A percentile compares a stretch with the other conserved stretches of the same genome.
Conservation (phyloP, 2,888 invertebrate species). For the Alcis repandata region DNA sequence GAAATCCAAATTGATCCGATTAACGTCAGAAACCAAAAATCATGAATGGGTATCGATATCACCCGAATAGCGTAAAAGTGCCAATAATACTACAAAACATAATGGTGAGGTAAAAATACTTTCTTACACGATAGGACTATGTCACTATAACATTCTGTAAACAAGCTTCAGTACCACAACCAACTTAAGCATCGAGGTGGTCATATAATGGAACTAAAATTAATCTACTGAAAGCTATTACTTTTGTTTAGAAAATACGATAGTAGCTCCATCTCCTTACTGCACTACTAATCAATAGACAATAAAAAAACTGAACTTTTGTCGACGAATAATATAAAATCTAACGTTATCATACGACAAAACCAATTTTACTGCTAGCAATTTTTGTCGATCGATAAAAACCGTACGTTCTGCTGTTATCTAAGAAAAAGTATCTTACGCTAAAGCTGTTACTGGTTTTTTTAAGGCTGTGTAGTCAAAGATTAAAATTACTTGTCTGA, state of each 20-base stretch:
- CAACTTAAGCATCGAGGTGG: neutral
- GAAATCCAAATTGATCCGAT: slow-evolving; percentile 34
- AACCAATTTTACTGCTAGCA: too few species aligned
- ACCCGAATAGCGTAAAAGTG: slow-evolving; percentile 34
- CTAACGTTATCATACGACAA: too few species aligned
- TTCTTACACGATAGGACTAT: slow-evolving; percentile 8
- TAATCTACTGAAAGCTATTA: neutral
- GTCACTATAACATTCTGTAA: slow-evolving; percentile 1
- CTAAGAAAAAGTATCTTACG: too few species aligned
- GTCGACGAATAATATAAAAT: too few species aligned
- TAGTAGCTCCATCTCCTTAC: neutral
- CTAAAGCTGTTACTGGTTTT: too few species aligned
- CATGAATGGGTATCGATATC: slow-evolving; percentile 33
- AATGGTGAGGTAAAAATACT: neutral
- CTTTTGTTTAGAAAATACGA: neutral
- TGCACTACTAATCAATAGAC: neutral
- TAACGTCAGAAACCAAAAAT: slow-evolving; percentile 23
- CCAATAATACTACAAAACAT: slow-evolving; percentile 4
- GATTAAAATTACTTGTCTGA: neutral
- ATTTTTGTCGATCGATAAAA: too few species aligned
- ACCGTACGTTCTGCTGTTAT: too few species aligned
- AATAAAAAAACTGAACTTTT: too few species aligned
- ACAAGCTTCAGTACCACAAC: neutral
- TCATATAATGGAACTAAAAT: neutral
- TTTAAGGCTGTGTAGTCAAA: neutral